Percentiles rank a stretch among this genome's conserved stretches.
Conservation (phyloP, 2,888 invertebrate genomes). For the Habrosyne pyritoides region DNA sequence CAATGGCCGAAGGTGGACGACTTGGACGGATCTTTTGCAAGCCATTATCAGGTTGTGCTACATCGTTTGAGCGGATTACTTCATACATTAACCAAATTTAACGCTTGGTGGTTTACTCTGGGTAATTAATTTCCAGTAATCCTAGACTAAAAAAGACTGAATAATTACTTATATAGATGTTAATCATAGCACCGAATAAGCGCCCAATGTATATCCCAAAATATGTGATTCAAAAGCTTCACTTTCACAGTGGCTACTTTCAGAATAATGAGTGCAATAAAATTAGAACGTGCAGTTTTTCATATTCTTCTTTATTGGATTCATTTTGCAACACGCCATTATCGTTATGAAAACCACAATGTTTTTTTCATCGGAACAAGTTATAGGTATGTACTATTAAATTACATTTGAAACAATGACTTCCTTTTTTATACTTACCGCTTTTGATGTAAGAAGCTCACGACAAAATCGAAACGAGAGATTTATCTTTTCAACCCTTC, state of each 20-base stretch:
- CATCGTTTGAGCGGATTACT: slow-evolving; percentile 48
- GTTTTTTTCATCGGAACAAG: not conserved
- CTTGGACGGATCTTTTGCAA: slow-evolving; percentile 73
- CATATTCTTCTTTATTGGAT: slow-evolving; percentile 3
- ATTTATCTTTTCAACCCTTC: too few species aligned
- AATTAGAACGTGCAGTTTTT: slow-evolving; percentile 1
- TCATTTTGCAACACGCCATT: slow-evolving; percentile 10
- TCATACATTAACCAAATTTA: slow-evolving; percentile 29
- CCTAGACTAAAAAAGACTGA: slow-evolving; percentile 5
- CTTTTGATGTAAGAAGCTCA: not conserved
- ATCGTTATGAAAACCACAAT: slow-evolving; percentile 16
- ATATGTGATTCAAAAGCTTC: not conserved
- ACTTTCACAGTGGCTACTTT: slow-evolving; percentile 6
- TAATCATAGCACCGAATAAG: not conserved
- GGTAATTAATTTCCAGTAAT: not conserved
- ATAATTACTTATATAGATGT: not conserved
- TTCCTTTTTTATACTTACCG: not conserved
- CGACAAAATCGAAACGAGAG: not conserved
- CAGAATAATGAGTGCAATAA: not conserved
- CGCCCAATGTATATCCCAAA: not conserved
- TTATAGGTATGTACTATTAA: not conserved
- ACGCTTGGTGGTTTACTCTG: slow-evolving; percentile 15
- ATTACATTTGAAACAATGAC: not conserved
- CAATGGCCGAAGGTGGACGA: slow-evolving; percentile 46
- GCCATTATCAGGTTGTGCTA: slow-evolving; percentile 37